Evolutionary conservation across 2,797 vertebrate species (phyloP), one percentile per base, ranked within the genome.

Genomic region (Lacerta agilis): DNA sequence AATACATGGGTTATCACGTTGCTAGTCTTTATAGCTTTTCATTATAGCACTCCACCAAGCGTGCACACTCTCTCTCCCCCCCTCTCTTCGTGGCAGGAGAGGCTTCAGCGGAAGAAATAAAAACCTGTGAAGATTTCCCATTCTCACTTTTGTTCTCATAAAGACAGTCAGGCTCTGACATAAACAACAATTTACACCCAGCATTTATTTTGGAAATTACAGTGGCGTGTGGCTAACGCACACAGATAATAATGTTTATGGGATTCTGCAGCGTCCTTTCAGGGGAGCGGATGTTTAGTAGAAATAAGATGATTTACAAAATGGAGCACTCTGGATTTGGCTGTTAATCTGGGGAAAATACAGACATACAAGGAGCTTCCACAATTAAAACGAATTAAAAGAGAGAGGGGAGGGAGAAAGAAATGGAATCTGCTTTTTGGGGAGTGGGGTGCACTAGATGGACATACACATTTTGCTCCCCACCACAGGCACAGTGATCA

Each of bases 181-280:
- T 97, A 97, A 97, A 97, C 95, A 92, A 95, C 94, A 92, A 97
- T 97, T 97, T 97, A 97, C 96, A 93, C 96, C 96, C 96, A 95
- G 96, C 97, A 96, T 97, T 97, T 95, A 96, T 97, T 97, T 96
- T 96, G 96, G 96, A 96, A 97, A 97, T 95, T 94, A 97, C 97
- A 97, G 96, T 95, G 96, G 95, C 97, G 96, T 97, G 97, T 95
- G 45, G 97, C 95, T 97, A 95, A 93, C 96, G 96, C 96, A 82
- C 93, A 90, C 91, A 96, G 96, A 97, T 97, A 97, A 97, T 97
- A 96, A 97, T 95, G 95, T 96, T 97, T 96, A 97, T 97, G 97
- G 97, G 97, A 95, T 97, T 96, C 97, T 82, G 93, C 82, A n/a
- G 96, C 96, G 96, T 87, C 95, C 96, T 97, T 96, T 96, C 96